Evolutionary conservation across 2,797 vertebrate species (phyloP).

Genomic region (Schizopygopsis malacanthus): DNA sequence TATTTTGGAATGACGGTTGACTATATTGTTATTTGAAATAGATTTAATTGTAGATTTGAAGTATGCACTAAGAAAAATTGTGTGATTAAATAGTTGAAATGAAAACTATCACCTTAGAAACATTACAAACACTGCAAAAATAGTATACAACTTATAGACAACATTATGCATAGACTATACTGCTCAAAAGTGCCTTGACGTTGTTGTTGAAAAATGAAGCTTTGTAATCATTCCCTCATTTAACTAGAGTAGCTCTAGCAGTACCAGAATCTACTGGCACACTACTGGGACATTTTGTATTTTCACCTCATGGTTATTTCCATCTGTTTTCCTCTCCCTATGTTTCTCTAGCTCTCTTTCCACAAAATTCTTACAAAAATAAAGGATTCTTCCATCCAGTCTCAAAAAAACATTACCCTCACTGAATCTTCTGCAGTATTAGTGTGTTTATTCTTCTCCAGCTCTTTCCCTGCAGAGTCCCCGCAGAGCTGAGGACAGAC

Average conservation of each 20-base stretch:
- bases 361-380: background rate
- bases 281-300: constrained; percentile 48
- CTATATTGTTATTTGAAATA: background rate
- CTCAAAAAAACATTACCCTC: background rate
- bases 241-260: background rate
- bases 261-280: background rate
- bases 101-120: background rate
- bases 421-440: background rate
- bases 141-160: background rate
- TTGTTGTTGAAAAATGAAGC: background rate
- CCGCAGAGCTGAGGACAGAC: background rate
- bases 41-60: background rate
- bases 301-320: constrained; percentile 27
- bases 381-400: background rate
- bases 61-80: background rate
- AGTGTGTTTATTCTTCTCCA: background rate
- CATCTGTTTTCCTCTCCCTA: constrained; percentile 31
- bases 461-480: background rate
- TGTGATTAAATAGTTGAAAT: background rate
- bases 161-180: background rate
- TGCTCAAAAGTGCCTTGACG: background rate
- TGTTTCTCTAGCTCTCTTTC: constrained; percentile 4
- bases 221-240: background rate
- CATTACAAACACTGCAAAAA: background rate
- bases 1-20: background rate